A percentile compares a stretch with the other conserved stretches of the same genome.
These are phyloP conservation scores for Lepisosteus osseus DNA, from an alignment of 2,113 vertebrate species.

Conservation along the genomic window DNA sequence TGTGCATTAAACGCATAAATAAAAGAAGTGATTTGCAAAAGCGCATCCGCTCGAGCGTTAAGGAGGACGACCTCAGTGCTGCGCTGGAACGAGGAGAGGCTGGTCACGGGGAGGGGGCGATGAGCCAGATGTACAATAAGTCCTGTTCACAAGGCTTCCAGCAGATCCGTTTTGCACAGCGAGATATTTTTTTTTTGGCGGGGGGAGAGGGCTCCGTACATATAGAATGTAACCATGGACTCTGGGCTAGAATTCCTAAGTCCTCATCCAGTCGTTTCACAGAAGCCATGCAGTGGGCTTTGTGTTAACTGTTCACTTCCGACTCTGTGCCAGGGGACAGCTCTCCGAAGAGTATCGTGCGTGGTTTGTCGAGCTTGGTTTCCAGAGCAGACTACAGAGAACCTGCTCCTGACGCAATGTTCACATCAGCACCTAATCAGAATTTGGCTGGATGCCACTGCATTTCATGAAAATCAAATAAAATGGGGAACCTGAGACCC, in stretches of 20 bases:
- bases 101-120: background rate
- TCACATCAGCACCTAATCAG: background rate
- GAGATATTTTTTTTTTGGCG: too few relatives aligned
- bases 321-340: too few relatives aligned
- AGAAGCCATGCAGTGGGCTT: too few relatives aligned
- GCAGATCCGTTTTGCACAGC: background rate
- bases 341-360: too few relatives aligned
- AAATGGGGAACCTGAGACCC: background rate
- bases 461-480: slow-evolving; percentile 4
- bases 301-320: too few relatives aligned
- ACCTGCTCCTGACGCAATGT: background rate
- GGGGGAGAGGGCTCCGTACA: background rate
- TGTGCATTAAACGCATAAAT: slow-evolving; percentile 7
- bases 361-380: too few relatives aligned
- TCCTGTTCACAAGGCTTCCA: background rate
- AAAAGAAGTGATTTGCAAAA: background rate
- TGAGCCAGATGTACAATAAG: background rate
- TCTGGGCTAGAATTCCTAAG: too few relatives aligned
- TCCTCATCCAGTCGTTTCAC: too few relatives aligned
- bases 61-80: background rate
- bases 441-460: background rate
- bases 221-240: too few relatives aligned
- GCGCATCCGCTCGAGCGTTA: background rate
- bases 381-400: too few relatives aligned
- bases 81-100: background rate